Evolutionary conservation across 2,797 vertebrate species (phyloP).

Genomic region (Poecile montanus): DNA sequence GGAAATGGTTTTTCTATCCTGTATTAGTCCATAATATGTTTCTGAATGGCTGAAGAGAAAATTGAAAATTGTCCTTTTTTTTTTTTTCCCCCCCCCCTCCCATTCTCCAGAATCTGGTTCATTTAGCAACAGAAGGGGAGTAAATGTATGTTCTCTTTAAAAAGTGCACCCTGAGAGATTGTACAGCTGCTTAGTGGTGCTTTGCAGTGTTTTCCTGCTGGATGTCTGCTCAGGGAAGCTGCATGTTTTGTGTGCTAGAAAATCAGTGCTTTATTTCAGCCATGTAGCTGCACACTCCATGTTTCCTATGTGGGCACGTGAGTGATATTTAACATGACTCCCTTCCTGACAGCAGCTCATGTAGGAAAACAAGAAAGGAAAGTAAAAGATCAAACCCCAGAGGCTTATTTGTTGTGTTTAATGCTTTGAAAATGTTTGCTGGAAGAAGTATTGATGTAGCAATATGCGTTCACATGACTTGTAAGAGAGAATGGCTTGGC

Average conservation of each 20-base stretch:
- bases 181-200: background rate
- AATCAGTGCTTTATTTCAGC: background rate
- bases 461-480: background rate
- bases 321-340: background rate
- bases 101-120: background rate
- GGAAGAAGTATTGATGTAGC: background rate
- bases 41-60: slow-evolving; percentile 2
- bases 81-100: rapidly evolving
- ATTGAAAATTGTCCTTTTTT: background rate
- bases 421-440: slow-evolving; percentile 9
- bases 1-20: background rate
- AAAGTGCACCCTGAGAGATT: background rate
- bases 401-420: slow-evolving; percentile 3
- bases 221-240: background rate
- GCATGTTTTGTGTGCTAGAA: background rate
- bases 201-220: background rate
- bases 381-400: background rate
- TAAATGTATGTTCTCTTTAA: background rate
- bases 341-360: background rate
- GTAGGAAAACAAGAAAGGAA: background rate
- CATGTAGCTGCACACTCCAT: background rate
- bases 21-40: background rate
- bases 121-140: background rate
- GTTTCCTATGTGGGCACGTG: background rate
- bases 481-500: background rate